Evolutionary conservation across 2,888 invertebrate species (phyloP).

Genomic region (Himalopsyche kuldschensis): DNA sequence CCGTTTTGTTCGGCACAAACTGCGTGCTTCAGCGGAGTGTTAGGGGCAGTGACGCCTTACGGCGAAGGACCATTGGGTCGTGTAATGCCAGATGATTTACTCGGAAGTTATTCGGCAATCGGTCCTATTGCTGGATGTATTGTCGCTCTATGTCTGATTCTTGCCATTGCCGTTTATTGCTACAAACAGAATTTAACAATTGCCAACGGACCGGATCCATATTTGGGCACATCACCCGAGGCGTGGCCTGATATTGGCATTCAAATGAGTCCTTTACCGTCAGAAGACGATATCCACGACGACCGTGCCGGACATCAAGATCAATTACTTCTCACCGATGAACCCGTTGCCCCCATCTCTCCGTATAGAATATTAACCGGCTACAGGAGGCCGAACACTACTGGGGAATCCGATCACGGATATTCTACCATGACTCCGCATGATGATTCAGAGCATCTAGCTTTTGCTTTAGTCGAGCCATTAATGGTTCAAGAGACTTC

Average conservation of each 20-base stretch:
- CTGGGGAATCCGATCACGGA: constrained; percentile 89
- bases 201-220: constrained; percentile 56
- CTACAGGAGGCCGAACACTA: constrained; percentile 74
- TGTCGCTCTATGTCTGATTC: constrained; percentile 76
- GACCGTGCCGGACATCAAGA: constrained; percentile 68
- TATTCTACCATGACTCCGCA: constrained; percentile 94
- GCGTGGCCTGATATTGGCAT: constrained; percentile 62
- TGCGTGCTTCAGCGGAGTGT: constrained; percentile 83
- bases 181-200: constrained; percentile 69
- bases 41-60: constrained; percentile 82
- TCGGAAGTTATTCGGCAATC: constrained; percentile 69
- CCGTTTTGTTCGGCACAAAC: constrained; percentile 82
- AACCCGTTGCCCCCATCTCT: constrained; percentile 74
- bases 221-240: constrained; percentile 50
- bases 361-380: constrained; percentile 85
- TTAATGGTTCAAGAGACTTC: constrained; percentile 46
- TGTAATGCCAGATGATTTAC: constrained; percentile 53
- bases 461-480: constrained; percentile 71
- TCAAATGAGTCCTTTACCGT: constrained; percentile 74
- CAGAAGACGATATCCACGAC: constrained; percentile 67
- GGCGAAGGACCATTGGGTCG: constrained; percentile 67
- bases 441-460: constrained; percentile 84
- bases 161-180: constrained; percentile 83
- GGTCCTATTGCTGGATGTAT: constrained; percentile 87
- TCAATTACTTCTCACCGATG: constrained; percentile 62